Evolutionary conservation across 2,888 invertebrate species (phyloP), one percentile per base, ranked within the genome.

Genomic region (Lumbricus terrestris): DNA sequence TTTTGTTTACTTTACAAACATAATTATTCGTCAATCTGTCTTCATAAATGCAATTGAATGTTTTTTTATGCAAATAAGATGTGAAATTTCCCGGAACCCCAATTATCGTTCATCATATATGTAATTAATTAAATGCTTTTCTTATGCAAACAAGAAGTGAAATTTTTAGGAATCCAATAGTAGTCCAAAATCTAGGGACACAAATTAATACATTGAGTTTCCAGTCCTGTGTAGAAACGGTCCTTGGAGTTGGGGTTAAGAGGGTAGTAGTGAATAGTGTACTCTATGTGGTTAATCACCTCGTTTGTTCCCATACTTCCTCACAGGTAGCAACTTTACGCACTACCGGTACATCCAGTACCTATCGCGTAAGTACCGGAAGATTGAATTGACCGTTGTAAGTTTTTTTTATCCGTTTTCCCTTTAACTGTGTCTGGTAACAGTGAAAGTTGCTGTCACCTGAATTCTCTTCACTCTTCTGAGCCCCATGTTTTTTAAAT

Each of bases 321-420:
- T 37, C 23, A 85, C 89, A 89, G 89, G 89, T 42, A 47, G 47
- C 47, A 89, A 89, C 89, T 89, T 89, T 69, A 89, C 89, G 33
- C 89, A 89, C 42, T 89, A 89, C 34, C 89, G 89, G 23, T 89
- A 89, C 89, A 89, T 89, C 47, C 89, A 89, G 69, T 89, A 89
- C 69, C 34, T 89, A 35, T 13, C 54, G 34, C 89, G 89, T 89
- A 54, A 89, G 89, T 89, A 89, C 15, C 69, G 0, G 11, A n/a
- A 69, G n/a, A n/a, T n/a, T 69, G 69, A 88, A 88, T 34, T 35
- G 38, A 88, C 37, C 38, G 33, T 38, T 88, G 88, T 69, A 69
- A 69, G 29, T n/a, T 69, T 69, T 29, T 69, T 29, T 6, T 69
- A 69, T n/a, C 29, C 3, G 69, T 29, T 69, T 69, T n/a, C 29